phyloP scores from a whole-genome alignment of 2,113 vertebrate genomes.

The Pluvianellus socialis region DNA sequence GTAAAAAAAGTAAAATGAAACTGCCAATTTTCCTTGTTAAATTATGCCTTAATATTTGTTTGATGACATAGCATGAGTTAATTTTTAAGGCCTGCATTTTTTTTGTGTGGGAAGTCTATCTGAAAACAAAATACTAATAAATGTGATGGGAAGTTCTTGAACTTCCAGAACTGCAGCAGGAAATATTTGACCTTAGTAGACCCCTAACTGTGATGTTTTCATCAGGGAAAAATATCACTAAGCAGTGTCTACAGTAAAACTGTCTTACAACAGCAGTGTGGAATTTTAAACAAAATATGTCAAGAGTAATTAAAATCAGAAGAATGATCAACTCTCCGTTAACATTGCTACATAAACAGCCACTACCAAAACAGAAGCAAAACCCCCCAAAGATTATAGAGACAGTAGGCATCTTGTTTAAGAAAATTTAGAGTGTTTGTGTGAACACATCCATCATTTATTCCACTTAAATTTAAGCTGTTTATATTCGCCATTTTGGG shows the following conservation, averaged over 20 bases:
- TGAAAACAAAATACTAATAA: slow-evolving; percentile 34
- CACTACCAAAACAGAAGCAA: slow-evolving; percentile 22
- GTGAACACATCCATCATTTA: background rate
- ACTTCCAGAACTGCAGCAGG: slow-evolving; percentile 49
- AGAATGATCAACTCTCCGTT: slow-evolving; percentile 20
- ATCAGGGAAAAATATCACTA: slow-evolving; percentile 48
- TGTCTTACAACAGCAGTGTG: slow-evolving; percentile 55
- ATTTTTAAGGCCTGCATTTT: background rate
- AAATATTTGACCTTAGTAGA: slow-evolving; percentile 59
- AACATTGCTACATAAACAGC: slow-evolving; percentile 8
- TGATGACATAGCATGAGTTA: background rate
- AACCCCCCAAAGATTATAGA: background rate
- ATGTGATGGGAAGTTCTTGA: slow-evolving; percentile 59
- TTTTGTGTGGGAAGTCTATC: slow-evolving; percentile 16
- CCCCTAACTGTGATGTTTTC: slow-evolving; percentile 60
- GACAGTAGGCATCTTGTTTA: background rate
- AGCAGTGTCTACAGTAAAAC: slow-evolving; percentile 44
- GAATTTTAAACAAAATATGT: slow-evolving; percentile 62
- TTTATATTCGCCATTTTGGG: background rate
- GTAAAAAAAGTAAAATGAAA: background rate
- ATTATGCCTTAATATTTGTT: background rate
- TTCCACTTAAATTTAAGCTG: background rate
- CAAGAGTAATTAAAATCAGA: slow-evolving; percentile 59
- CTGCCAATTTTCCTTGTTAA: background rate
- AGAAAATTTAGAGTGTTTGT: background rate